Conservation (phyloP, 1,140 invertebrate genomes). For the Pachypeltis micranthus region DNA sequence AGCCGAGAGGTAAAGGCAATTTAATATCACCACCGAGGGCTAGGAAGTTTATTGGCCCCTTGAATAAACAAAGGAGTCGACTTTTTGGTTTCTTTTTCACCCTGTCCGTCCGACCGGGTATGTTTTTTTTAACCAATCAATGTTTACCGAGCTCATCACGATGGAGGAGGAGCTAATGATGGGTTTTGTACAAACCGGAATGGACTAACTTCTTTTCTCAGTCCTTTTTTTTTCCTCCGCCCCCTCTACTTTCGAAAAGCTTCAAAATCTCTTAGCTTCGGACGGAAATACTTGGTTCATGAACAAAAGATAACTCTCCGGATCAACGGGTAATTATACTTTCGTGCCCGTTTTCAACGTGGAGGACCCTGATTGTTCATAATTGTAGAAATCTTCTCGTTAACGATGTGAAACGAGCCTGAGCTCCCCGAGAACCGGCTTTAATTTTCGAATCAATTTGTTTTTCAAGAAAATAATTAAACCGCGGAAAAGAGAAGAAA, state of each 20-base stretch:
- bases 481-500: neutral
- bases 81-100: neutral
- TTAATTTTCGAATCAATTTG: neutral
- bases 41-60: neutral
- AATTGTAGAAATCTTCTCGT: neutral
- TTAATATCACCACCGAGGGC: neutral
- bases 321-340: neutral
- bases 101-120: neutral
- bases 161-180: constrained; percentile 6
- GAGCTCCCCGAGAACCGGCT: neutral
- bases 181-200: constrained; percentile 5
- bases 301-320: neutral
- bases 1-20: neutral
- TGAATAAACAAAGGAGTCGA: neutral
- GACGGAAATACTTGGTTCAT: neutral
- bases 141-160: constrained; percentile 9
- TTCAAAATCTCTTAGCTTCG: neutral
- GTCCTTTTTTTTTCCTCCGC: no score
- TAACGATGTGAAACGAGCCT: neutral
- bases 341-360: neutral
- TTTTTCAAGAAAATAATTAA: neutral
- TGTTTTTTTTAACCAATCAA: neutral
- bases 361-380: neutral
- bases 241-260: neutral
- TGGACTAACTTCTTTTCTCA: neutral